Evolutionary conservation across 2,113 vertebrate species (phyloP).

Genomic region (Hystrix cristata): DNA sequence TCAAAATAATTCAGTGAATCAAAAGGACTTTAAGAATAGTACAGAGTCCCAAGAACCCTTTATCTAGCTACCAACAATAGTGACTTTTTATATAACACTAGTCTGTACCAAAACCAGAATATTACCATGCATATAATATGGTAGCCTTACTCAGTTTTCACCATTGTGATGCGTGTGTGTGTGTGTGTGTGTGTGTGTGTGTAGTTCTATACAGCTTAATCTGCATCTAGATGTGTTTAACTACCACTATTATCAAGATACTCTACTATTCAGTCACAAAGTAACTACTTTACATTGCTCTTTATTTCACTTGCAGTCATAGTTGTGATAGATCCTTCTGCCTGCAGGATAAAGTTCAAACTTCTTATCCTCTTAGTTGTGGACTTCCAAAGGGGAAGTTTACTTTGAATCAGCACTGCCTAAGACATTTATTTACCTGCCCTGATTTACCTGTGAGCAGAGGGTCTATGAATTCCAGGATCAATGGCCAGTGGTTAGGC

Average conservation of each 20-base stretch:
- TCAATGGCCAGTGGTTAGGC: neutral
- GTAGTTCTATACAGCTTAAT: neutral
- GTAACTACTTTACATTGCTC: rapidly evolving
- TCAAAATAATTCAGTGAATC: neutral
- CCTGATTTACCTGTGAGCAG: neutral
- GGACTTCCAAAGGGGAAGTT: neutral
- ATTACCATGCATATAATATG: neutral
- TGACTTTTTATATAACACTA: neutral
- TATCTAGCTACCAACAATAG: rapidly evolving
- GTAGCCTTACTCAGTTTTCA: neutral
- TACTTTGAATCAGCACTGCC: neutral
- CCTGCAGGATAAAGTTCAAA: neutral
- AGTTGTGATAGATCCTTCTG: neutral
- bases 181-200: neutral
- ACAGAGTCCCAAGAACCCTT: neutral
- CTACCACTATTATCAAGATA: neutral
- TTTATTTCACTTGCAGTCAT: neutral
- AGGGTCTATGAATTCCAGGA: neutral
- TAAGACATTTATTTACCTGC: neutral
- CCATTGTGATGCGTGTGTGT: neutral
- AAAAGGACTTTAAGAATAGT: neutral
- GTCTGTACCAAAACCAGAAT: neutral
- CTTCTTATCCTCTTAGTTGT: neutral
- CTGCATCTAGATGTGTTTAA: neutral
- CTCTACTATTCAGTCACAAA: neutral